Conservation (phyloP, 35 echinoderm and acorn worm genomes). For the Hemicentrotus pulcherrimus region DNA sequence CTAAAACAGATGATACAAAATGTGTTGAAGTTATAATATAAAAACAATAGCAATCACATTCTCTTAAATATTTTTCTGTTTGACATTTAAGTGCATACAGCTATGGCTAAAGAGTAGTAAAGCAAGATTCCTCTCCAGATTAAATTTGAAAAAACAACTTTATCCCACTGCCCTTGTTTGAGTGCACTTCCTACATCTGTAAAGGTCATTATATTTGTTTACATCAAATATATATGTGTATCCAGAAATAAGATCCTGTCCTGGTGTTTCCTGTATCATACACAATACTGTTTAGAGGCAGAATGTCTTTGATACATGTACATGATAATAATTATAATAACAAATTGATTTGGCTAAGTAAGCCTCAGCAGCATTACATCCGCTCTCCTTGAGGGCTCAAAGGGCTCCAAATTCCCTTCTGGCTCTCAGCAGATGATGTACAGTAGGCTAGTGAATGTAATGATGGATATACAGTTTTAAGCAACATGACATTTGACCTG, state of each 20-base stretch:
- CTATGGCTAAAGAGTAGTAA: no score
- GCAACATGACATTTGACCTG: background rate
- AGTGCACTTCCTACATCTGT: background rate
- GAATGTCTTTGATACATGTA: no score
- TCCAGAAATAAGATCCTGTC: background rate
- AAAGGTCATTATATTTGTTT: slow-evolving; percentile 20
- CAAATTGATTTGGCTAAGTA: no score
- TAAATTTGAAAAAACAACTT: background rate
- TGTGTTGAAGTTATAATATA: background rate
- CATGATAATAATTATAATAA: no score
- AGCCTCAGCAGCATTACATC: no score
- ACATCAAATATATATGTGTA: background rate
- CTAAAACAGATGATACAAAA: background rate
- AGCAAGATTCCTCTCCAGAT: background rate
- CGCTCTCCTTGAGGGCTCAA: no score
- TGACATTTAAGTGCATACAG: background rate
- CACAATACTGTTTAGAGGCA: background rate
- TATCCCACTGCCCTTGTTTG: background rate
- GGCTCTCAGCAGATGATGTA: background rate
- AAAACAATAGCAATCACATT: background rate
- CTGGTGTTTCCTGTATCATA: background rate
- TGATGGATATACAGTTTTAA: background rate
- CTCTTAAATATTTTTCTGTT: background rate
- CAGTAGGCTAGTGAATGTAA: background rate
- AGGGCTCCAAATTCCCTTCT: background rate